Evolutionary conservation across 1,140 invertebrate genomes (phyloP).

Genomic region (Episyrphus balteatus): DNA sequence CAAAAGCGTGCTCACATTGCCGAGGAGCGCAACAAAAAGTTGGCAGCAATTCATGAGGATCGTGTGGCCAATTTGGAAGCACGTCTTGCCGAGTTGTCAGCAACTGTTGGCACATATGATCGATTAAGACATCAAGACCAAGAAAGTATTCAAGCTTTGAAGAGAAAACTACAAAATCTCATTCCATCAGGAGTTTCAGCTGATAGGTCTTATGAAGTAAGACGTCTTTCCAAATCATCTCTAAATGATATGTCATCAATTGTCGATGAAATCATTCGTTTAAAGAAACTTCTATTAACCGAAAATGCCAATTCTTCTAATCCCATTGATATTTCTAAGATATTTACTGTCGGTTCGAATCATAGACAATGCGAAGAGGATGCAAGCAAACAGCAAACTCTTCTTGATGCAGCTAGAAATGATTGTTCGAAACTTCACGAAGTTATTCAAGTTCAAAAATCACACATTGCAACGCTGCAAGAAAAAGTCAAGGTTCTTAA

Average conservation of each 20-base stretch:
- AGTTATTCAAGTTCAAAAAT: constrained; percentile 37
- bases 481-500: constrained; percentile 52
- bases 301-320: constrained; percentile 43
- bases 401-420: constrained; percentile 24
- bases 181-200: not conserved
- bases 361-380: constrained; percentile 39
- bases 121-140: constrained; percentile 61
- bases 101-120: constrained; percentile 69
- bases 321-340: constrained; percentile 41
- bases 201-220: constrained; percentile 5
- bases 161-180: constrained; percentile 38
- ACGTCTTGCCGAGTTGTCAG: constrained; percentile 66
- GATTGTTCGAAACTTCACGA: constrained; percentile 16
- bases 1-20: constrained; percentile 42
- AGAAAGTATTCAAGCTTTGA: constrained; percentile 58
- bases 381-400: constrained; percentile 37
- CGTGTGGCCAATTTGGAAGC: constrained; percentile 66
- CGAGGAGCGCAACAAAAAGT: constrained; percentile 54
- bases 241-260: constrained; percentile 13
- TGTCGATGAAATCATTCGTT: constrained; percentile 45
- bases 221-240: not conserved
- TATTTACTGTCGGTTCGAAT: constrained; percentile 33
- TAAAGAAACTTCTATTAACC: constrained; percentile 43
- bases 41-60: constrained; percentile 58
- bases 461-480: constrained; percentile 50